Evolutionary conservation across 2,113 vertebrate genomes (phyloP).

Genomic region (Epinephelus cyanopodus): DNA sequence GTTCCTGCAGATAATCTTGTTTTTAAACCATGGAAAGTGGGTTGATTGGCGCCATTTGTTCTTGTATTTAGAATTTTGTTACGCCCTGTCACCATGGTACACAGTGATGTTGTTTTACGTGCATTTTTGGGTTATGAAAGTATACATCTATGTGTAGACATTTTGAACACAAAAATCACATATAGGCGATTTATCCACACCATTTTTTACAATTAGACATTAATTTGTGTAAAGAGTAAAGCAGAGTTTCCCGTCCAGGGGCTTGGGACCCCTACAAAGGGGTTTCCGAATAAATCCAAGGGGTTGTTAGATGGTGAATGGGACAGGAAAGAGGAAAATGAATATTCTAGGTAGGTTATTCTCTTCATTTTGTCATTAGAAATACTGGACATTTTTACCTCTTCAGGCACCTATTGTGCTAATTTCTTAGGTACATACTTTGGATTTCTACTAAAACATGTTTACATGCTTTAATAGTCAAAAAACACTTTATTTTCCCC

Average conservation of each 20-base stretch:
- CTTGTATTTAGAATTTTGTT: conserved; percentile 6
- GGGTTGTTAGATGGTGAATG: background rate
- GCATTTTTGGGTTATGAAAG: background rate
- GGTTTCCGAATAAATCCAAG: background rate
- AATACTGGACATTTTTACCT: background rate
- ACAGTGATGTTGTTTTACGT: background rate
- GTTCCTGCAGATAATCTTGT: conserved; percentile 45
- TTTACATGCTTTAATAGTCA: too few relatives aligned
- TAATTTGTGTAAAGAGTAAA: background rate
- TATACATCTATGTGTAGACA: background rate
- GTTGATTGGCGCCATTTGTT: conserved; percentile 16
- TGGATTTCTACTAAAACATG: too few relatives aligned
- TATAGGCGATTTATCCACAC: background rate
- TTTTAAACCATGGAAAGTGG: conserved; percentile 44
- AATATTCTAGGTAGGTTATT: background rate
- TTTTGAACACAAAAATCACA: background rate
- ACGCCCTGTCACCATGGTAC: background rate
- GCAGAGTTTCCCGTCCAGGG: background rate
- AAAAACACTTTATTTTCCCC: too few relatives aligned
- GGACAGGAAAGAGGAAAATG: background rate
- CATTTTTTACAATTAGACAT: background rate
- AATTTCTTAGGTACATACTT: too few relatives aligned
- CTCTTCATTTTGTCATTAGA: background rate
- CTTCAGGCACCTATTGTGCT: background rate
- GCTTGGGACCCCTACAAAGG: background rate